phyloP scores from a whole-genome alignment of 2,113 vertebrate genomes.

The Podarcis muralis region DNA sequence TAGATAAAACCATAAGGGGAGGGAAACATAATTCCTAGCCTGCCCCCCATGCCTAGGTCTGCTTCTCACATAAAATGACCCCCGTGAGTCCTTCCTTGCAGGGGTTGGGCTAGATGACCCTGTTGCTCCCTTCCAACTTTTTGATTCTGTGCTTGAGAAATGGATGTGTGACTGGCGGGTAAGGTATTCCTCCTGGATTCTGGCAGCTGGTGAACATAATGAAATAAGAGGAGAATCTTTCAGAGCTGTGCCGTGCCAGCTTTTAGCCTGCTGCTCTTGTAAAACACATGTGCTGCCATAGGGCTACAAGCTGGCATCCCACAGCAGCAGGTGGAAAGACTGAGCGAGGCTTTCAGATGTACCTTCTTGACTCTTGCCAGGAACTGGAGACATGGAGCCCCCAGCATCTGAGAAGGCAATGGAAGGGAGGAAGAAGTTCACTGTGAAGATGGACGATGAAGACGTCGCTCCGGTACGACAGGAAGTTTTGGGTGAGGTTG shows the following conservation, averaged over 20 bases:
- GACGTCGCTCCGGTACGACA: not conserved
- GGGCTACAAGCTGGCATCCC: not conserved
- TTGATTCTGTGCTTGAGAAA: not conserved
- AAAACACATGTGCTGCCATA: not conserved
- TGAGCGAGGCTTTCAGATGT: not conserved
- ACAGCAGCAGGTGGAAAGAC: no score
- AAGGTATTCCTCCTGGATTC: no score
- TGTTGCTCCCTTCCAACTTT: no score
- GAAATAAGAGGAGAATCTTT: not conserved
- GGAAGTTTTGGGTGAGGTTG: not conserved
- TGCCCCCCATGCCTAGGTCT: not conserved
- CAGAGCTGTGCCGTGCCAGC: not conserved
- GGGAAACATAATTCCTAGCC: not conserved
- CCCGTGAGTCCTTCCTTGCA: not conserved
- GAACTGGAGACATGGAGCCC: not conserved
- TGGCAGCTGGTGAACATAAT: not conserved
- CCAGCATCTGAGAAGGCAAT: not conserved
- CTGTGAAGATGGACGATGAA: not conserved
- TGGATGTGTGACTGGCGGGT: not conserved
- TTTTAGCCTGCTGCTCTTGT: not conserved
- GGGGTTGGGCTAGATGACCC: no score
- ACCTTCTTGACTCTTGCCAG: not conserved
- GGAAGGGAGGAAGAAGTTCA: conserved; percentile 3
- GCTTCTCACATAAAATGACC: not conserved
- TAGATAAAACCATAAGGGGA: no score